A percentile compares a stretch with the other conserved stretches of the same genome.
These are phyloP conservation scores for Acrobasis repandana DNA, from an alignment of 2,888 invertebrate genomes.

Conservation along the genomic window DNA sequence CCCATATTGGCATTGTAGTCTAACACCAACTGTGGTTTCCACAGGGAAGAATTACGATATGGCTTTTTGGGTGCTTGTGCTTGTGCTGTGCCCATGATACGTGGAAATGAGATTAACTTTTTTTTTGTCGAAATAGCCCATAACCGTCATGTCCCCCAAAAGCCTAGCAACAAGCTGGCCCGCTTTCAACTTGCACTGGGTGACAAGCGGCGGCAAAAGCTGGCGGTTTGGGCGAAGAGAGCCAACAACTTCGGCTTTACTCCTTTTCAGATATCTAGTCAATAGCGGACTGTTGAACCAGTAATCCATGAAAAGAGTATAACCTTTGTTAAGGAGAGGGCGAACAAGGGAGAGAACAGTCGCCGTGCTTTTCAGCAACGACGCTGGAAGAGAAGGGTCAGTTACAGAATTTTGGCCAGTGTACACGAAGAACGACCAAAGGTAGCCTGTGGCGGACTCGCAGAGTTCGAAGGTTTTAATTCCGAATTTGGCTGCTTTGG, in stretches of 20 bases:
- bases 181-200: background rate
- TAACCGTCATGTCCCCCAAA: background rate
- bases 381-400: background rate
- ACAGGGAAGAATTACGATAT: background rate
- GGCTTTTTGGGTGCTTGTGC: background rate
- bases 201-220: background rate
- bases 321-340: background rate
- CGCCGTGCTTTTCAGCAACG: conserved; percentile 2
- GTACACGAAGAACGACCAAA: background rate
- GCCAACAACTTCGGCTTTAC: background rate
- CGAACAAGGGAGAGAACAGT: background rate
- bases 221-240: background rate
- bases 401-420: background rate
- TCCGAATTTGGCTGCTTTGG: background rate
- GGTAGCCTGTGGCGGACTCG: background rate
- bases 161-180: background rate
- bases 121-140: background rate
- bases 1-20: background rate
- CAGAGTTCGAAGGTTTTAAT: background rate
- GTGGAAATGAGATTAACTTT: background rate
- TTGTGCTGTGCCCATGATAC: background rate
- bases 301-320: background rate
- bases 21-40: background rate
- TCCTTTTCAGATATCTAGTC: conserved; percentile 1
- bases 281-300: background rate